Percentiles rank a stretch among this genome's conserved stretches.
These are phyloP conservation scores for Grallaria varia DNA, from an alignment of 2,113 vertebrate species.

Conservation along the genomic window DNA sequence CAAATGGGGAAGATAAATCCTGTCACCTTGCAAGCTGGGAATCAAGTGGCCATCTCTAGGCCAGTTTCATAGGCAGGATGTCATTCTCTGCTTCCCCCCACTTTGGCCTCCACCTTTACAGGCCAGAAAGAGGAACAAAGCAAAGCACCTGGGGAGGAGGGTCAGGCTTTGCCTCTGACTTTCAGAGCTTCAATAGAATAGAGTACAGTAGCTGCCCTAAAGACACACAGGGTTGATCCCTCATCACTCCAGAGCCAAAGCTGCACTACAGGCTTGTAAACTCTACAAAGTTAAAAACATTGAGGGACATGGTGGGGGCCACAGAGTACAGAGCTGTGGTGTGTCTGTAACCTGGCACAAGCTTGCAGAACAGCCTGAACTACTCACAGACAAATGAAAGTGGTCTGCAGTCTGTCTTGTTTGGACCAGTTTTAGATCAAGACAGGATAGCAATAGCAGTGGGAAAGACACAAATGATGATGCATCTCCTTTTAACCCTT, in stretches of 20 bases:
- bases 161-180: not conserved
- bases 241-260: not conserved
- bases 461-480: not conserved
- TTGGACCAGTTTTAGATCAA: not conserved
- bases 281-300: not conserved
- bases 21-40: not conserved
- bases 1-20: not conserved
- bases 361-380: not conserved
- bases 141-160: not conserved
- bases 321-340: not conserved
- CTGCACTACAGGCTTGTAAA: not conserved
- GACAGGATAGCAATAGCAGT: not conserved
- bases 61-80: not conserved
- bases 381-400: not conserved
- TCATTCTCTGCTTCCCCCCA: not conserved
- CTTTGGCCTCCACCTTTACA: not conserved
- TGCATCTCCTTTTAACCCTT: not conserved
- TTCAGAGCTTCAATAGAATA: not conserved
- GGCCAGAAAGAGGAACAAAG: not conserved
- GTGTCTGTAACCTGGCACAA: not conserved
- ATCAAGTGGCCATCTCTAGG: not conserved
- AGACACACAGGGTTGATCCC: not conserved
- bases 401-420: not conserved
- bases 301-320: not conserved
- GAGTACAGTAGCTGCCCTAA: not conserved